These are phyloP conservation scores for Eremobia ochroleuca DNA, from an alignment of 2,888 invertebrate genomes.

Conservation along the genomic window DNA sequence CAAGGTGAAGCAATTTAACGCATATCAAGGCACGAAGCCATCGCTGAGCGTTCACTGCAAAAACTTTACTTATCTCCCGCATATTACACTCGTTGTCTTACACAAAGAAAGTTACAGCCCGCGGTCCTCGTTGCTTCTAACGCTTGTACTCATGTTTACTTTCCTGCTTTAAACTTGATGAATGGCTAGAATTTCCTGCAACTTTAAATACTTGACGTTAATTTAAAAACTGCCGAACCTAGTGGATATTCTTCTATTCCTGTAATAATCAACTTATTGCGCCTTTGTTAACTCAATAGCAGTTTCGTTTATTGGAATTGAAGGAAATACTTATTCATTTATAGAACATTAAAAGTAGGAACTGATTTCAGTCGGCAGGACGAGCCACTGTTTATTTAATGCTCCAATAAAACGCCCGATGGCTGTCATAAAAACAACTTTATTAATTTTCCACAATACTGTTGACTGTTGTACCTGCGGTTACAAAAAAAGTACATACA, in stretches of 20 bases:
- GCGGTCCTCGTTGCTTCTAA: conserved; percentile 54
- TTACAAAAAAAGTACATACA: not conserved
- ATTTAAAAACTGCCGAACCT: conserved; percentile 40
- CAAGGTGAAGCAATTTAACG: conserved; percentile 62
- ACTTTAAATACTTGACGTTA: conserved; percentile 51
- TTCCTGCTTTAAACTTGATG: conserved; percentile 53
- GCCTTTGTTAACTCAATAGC: conserved; percentile 19
- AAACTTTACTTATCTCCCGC: conserved; percentile 71
- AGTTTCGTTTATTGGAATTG: conserved; percentile 21
- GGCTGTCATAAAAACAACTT: conserved; percentile 62
- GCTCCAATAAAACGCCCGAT: conserved; percentile 65
- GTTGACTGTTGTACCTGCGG: conserved; percentile 16
- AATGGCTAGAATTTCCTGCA: conserved; percentile 42
- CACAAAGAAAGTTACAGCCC: conserved; percentile 74
- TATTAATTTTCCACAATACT: conserved; percentile 56
- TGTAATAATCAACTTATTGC: conserved; percentile 34
- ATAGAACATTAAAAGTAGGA: conserved; percentile 51
- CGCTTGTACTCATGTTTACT: conserved; percentile 68
- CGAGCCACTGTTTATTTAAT: conserved; percentile 63
- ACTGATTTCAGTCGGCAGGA: conserved; percentile 57
- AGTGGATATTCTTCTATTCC: conserved; percentile 33
- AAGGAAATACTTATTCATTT: conserved; percentile 46
- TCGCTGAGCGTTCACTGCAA: conserved; percentile 46
- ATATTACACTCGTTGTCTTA: conserved; percentile 67
- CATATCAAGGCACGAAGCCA: conserved; percentile 41